Evolutionary conservation across 2,797 vertebrate species (phyloP), one percentile per base, ranked within the genome.

Genomic region (Danio aesculapii): DNA sequence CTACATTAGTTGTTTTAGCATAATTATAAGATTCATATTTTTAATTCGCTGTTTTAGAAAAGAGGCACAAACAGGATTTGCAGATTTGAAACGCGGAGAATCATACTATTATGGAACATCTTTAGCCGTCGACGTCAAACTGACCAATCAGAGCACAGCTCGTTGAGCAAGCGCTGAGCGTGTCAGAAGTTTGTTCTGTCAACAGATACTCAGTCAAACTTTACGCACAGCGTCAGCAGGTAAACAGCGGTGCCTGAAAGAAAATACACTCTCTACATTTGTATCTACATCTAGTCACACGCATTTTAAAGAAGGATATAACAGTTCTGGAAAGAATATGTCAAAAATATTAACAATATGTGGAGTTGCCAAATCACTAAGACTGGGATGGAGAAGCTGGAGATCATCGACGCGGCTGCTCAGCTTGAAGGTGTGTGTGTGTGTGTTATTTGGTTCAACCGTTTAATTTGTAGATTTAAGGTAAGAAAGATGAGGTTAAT

Each of bases 341-440:
- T 93, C 94, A 84, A 95, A 94, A 88, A 95, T 99, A 87, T 91
- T 97, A 88, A 91, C 94, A 86, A 87, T 94, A 12, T 67, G 75
- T 55, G 62, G 49, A 67, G 11, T 57, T 77, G 88, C 93, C 81
- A 96, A 91, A 90, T 91, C 92, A 44, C 90, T 96, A 87, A 95
- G 91, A 86, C 89, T 75, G 57, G 93, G 93, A 50, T 84, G 90
- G 87, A 88, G 85, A 88, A 88, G 87, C 87, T 71, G 81, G 61
- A 92, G 88, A 91, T 73, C 69, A 79, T 70, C 87, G 16, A 85
- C 89, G 80, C 90, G 91, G 89, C 90, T 89, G 86, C 89, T 95
- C 67, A 96, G 93, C 86, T 84, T 91, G 58, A 96, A 98, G 97
- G 97, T 99, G 97, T 59, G 49, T 70, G 43, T 47, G 30, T 55